Conservation (phyloP, 2,113 vertebrate species). For the Tachysurus vachellii region DNA sequence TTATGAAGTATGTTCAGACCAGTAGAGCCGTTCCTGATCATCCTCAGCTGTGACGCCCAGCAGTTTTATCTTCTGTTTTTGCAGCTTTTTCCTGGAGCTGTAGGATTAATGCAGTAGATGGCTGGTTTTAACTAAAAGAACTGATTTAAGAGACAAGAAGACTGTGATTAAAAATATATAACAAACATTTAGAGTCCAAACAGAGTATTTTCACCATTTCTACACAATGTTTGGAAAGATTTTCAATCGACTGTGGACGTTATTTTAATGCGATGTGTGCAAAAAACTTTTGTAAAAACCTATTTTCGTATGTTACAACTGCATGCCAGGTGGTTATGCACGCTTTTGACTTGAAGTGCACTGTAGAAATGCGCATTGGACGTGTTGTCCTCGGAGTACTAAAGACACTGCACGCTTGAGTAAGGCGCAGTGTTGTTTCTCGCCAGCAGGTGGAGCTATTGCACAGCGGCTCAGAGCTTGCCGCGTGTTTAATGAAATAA, state of each 20-base stretch:
- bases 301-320: constrained; percentile 46
- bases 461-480: constrained; percentile 60
- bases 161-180: constrained; percentile 23
- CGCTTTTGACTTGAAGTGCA: constrained; percentile 41
- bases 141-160: constrained; percentile 23
- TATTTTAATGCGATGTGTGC: constrained; percentile 28
- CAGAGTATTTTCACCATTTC: constrained; percentile 37
- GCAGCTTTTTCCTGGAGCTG: neutral
- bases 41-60: neutral
- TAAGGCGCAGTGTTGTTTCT: constrained; percentile 57
- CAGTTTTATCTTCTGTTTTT: neutral
- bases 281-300: neutral
- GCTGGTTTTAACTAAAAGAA: neutral
- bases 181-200: neutral
- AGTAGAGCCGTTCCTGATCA: neutral
- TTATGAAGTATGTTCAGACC: neutral
- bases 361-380: constrained; percentile 36
- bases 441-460: constrained; percentile 67
- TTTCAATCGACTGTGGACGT: constrained; percentile 15
- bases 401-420: constrained; percentile 21
- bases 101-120: neutral
- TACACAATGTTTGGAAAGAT: constrained; percentile 29
- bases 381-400: constrained; percentile 21
- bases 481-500: constrained; percentile 68
- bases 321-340: constrained; percentile 33